Conservation (phyloP, 92 coral and sea anemone species). For the Parazoanthus darwini region DNA sequence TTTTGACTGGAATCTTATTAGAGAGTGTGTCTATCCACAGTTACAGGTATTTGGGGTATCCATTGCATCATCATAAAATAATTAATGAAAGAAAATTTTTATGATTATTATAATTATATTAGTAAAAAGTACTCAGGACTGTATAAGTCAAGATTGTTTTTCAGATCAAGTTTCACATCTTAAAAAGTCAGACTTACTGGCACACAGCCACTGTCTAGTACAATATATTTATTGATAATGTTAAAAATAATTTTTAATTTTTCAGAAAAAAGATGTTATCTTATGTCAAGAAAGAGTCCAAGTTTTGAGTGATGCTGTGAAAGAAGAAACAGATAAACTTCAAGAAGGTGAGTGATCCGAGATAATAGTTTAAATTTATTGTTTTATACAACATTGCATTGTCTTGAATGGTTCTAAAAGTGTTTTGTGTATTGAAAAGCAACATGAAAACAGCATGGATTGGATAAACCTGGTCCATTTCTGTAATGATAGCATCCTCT, state of each 20-base stretch:
- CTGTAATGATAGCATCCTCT: no score
- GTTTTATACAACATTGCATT: not conserved
- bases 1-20: no score
- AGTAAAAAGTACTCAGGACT: not conserved
- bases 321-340: constrained; percentile 46
- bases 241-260: not conserved
- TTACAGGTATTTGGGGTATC: no score
- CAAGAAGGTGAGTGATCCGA: constrained; percentile 37
- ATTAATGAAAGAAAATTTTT: no score
- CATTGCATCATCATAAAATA: no score
- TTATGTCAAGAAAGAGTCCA: constrained; percentile 53
- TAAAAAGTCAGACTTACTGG: not conserved
- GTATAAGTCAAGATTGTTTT: not conserved
- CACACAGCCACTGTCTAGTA: no score
- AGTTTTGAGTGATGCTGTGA: constrained; percentile 45
- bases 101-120: no score
- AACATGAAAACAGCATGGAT: no score
- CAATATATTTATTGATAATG: no score
- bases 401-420: not conserved
- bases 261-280: constrained; percentile 57
- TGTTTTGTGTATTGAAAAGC: not conserved
- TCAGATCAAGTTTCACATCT: not conserved
- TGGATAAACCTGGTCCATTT: no score
- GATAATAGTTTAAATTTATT: not conserved
- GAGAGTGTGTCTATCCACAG: no score